A percentile compares a stretch with the other conserved stretches of the same genome.
These are phyloP conservation scores for Ondatra zibethicus DNA, from an alignment of 2,113 vertebrate species.

Conservation along the genomic window DNA sequence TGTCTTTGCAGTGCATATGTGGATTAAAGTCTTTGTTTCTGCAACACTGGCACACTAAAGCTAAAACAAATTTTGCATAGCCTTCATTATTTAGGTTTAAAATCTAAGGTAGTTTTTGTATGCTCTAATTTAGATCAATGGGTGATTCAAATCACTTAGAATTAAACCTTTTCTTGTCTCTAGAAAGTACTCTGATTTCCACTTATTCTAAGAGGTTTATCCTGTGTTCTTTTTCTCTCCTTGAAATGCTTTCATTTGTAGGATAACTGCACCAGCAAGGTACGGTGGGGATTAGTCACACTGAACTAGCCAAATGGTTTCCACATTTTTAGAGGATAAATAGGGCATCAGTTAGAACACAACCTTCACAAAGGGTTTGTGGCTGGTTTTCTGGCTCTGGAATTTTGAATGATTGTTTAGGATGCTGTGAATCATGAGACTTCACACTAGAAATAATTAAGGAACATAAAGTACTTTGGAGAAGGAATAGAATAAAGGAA, in stretches of 20 bases:
- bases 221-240: constrained; percentile 82
- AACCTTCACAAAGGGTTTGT: neutral
- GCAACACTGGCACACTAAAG: neutral
- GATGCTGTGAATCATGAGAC: constrained; percentile 40
- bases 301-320: neutral
- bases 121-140: constrained; percentile 17
- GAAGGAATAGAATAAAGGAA: constrained; percentile 53
- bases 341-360: constrained; percentile 23
- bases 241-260: constrained; percentile 90
- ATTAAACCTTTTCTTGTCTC: constrained; percentile 29
- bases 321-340: constrained; percentile 1
- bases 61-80: constrained; percentile 12
- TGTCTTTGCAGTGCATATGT: neutral
- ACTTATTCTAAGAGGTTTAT: constrained; percentile 70
- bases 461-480: constrained; percentile 30
- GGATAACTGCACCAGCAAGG: constrained; percentile 99
- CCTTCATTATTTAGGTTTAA: constrained; percentile 45
- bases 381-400: constrained; percentile 22
- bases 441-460: constrained; percentile 30
- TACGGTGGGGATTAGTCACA: constrained; percentile 82
- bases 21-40: neutral
- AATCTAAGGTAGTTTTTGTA: neutral
- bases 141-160: constrained; percentile 45
- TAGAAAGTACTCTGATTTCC: constrained; percentile 42
- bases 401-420: constrained; percentile 50